Percentiles rank a stretch among this genome's conserved stretches.
Evolutionary conservation across 53 echinoderm and acorn worm species (phyloP).

Genomic region (Temnopleurus reevesii): DNA sequence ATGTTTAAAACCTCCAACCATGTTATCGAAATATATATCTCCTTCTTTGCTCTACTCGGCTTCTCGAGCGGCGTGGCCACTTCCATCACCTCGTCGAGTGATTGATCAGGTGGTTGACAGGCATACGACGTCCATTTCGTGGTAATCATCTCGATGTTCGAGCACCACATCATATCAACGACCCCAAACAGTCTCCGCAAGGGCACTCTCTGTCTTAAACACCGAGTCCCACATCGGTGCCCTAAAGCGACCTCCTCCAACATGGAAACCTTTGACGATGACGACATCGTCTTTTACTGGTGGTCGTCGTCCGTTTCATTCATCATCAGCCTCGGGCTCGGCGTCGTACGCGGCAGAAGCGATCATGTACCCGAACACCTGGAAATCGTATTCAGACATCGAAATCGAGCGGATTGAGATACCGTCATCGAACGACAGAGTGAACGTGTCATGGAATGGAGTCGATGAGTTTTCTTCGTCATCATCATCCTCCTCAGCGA

Average conservation of each 20-base stretch:
- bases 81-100: no score
- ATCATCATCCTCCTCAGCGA: background rate
- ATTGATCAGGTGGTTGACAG: no score
- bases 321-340: background rate
- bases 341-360: background rate
- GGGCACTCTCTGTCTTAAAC: background rate
- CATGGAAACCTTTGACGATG: background rate
- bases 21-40: no score
- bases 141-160: background rate
- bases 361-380: constrained; percentile 1
- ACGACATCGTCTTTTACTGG: background rate
- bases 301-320: background rate
- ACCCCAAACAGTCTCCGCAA: background rate
- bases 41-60: no score
- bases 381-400: background rate
- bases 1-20: no score
- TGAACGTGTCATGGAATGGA: background rate
- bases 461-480: background rate
- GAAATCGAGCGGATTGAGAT: background rate
- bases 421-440: background rate
- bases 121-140: background rate
- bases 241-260: background rate
- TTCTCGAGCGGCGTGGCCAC: no score
- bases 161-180: background rate
- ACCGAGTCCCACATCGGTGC: background rate